phyloP scores from a whole-genome alignment of 2,888 invertebrate species.

The Agapetus fuscipes region DNA sequence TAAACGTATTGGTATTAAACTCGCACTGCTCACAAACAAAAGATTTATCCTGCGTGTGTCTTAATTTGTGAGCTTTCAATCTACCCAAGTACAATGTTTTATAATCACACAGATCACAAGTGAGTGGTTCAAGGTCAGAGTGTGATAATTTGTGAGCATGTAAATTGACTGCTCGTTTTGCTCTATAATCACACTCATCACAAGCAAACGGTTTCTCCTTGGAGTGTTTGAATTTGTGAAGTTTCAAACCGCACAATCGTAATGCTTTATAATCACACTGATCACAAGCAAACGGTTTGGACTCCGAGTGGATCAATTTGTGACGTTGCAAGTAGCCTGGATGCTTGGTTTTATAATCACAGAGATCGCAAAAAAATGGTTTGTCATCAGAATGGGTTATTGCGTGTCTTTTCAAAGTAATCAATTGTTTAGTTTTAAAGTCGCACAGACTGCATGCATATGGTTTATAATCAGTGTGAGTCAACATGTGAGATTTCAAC shows the following conservation, averaged over 20 bases:
- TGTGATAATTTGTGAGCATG: conserved; percentile 10
- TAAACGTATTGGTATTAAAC: conserved; percentile 14
- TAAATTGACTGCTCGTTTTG: not conserved
- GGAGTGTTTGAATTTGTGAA: not conserved
- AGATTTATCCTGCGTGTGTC: conserved; percentile 2
- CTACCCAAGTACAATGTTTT: not conserved
- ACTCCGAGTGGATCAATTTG: no score
- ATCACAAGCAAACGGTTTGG: no score
- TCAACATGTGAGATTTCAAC: not conserved
- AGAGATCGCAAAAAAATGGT: not conserved
- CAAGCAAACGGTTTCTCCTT: not conserved
- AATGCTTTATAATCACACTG: no score
- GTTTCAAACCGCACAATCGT: not conserved
- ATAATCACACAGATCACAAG: conserved; percentile 7
- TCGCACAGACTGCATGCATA: not conserved
- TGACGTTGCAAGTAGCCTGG: no score
- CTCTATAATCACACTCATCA: not conserved
- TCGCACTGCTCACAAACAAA: conserved; percentile 18
- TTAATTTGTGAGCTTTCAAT: conserved; percentile 9
- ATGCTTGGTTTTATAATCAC: not conserved
- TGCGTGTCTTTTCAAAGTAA: no score
- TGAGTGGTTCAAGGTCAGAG: conserved; percentile 8
- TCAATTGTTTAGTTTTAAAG: not conserved
- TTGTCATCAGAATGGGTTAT: not conserved
- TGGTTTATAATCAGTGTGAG: not conserved